Conservation (phyloP, 1,140 invertebrate species). For the Saccostrea echinata region DNA sequence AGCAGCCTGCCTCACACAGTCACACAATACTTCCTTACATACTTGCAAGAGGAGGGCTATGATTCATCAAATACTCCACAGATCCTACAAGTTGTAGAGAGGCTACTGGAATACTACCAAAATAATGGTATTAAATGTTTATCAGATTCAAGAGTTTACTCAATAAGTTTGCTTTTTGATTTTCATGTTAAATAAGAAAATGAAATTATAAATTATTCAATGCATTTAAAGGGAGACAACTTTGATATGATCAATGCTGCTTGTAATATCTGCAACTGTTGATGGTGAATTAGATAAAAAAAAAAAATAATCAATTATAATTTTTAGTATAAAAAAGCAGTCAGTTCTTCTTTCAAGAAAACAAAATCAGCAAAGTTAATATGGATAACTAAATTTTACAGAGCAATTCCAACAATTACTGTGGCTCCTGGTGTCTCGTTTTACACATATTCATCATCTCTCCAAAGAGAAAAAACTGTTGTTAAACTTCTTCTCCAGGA, state of each 20-base stretch:
- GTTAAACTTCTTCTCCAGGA: neutral
- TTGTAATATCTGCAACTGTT: no score
- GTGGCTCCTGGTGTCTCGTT: neutral
- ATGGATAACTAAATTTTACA: neutral
- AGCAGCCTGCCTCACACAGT: neutral
- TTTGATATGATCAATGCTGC: no score
- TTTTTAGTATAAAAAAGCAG: no score
- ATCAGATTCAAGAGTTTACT: no score
- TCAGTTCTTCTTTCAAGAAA: no score
- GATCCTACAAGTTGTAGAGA: neutral
- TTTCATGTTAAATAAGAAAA: no score
- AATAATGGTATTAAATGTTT: neutral
- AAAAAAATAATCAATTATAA: no score
- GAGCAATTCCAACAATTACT: neutral
- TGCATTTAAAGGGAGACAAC: no score
- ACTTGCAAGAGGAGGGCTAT: neutral
- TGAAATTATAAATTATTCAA: no score
- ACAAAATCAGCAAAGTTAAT: no score
- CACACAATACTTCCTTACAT: neutral
- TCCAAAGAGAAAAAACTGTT: constrained; percentile 9
- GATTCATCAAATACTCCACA: neutral
- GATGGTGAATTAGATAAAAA: no score
- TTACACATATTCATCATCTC: neutral
- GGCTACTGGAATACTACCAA: neutral
- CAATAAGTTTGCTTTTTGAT: no score